These are phyloP conservation scores for Olivierus martensii DNA, from an alignment of 1,140 invertebrate species.

Conservation along the genomic window DNA sequence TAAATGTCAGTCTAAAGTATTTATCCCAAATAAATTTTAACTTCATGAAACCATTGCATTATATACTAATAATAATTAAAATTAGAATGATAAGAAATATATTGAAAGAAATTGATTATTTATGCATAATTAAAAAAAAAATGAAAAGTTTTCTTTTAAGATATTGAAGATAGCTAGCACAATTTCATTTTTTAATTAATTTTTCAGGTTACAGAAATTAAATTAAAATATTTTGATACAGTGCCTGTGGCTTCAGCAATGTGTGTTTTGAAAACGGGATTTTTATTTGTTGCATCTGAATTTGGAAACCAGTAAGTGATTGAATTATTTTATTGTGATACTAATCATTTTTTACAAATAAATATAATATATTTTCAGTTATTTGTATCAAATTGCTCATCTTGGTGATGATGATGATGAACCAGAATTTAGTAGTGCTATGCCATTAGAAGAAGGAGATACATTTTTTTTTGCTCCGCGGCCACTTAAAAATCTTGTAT, in stretches of 20 bases:
- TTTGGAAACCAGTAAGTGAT: conserved; percentile 97
- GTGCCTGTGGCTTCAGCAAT: conserved; percentile 89
- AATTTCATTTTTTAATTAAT: conserved; percentile 5
- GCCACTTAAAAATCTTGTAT: conserved; percentile 82
- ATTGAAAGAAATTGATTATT: too few species aligned
- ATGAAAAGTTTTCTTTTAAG: too few species aligned
- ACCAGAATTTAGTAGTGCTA: conserved; percentile 95
- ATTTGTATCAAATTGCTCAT: conserved; percentile 97
- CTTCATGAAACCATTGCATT: too few species aligned
- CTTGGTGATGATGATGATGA: conserved; percentile 99
- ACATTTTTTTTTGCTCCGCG: conserved; percentile 98
- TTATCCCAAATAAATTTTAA: too few species aligned
- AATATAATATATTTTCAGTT: conserved; percentile 41
- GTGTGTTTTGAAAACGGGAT: conserved; percentile 98
- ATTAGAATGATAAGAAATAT: too few species aligned
- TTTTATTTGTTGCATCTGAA: conserved; percentile 95
- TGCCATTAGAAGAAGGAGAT: conserved; percentile 96
- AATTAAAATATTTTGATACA: conserved; percentile 99
- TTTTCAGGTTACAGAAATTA: conserved; percentile 77
- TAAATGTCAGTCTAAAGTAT: too few species aligned
- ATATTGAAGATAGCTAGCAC: too few species aligned
- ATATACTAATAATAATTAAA: too few species aligned
- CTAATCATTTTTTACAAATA: conserved; percentile 10
- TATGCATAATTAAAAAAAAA: too few species aligned
- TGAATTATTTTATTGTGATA: background rate